Percentiles rank a stretch among this genome's conserved stretches.
These are phyloP conservation scores for Conistra vaccinii DNA, from an alignment of 2,888 invertebrate genomes.

Conservation along the genomic window DNA sequence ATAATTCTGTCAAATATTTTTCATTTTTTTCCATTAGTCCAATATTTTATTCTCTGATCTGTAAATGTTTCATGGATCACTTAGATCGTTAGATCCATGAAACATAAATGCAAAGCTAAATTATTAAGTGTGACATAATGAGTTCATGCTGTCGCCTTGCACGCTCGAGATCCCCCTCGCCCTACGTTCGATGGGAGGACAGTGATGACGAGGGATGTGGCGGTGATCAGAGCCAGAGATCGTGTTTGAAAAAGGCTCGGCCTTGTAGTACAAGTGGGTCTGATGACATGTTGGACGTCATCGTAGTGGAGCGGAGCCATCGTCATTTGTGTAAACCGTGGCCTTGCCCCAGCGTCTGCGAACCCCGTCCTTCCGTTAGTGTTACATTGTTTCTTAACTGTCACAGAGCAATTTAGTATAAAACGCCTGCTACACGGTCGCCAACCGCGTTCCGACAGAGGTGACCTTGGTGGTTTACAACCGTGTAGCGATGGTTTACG, in stretches of 20 bases:
- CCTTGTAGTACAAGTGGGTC: not conserved
- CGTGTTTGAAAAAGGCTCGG: not conserved
- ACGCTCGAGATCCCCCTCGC: not conserved
- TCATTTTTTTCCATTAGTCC: not conserved
- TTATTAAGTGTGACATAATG: slow-evolving; percentile 8
- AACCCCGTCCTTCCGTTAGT: slow-evolving; percentile 22
- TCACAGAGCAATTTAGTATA: not conserved
- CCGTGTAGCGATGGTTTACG: no score
- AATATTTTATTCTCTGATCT: slow-evolving; percentile 2
- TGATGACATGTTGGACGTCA: not conserved
- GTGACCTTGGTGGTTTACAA: no score
- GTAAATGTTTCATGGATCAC: slow-evolving; percentile 7
- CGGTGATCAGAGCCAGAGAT: not conserved
- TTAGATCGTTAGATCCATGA: not conserved
- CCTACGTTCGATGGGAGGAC: not conserved
- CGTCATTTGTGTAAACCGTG: no score
- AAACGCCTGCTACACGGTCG: no score
- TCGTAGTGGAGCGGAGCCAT: not conserved
- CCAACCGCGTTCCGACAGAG: no score
- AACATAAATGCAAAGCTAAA: slow-evolving; percentile 1
- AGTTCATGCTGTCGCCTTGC: slow-evolving; percentile 2
- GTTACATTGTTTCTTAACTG: not conserved
- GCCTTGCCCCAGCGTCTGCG: not conserved
- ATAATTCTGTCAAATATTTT: not conserved
- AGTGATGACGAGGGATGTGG: not conserved